Conservation (phyloP, 2,797 vertebrate genomes). For the Catamblyrhynchus diadema region DNA sequence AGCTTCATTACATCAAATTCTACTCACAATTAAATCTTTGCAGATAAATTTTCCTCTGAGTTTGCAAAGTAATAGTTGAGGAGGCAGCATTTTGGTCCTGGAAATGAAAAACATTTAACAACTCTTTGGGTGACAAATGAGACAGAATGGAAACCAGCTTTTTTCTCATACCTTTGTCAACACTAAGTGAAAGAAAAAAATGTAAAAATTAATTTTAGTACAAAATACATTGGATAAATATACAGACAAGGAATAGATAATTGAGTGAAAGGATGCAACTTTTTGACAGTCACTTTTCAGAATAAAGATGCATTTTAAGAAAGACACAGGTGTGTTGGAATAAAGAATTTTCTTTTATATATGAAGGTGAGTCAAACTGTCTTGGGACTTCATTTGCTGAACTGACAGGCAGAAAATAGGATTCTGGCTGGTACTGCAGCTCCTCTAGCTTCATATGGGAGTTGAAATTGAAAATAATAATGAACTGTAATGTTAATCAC, state of each 20-base stretch:
- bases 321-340: not conserved
- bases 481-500: constrained; percentile 51
- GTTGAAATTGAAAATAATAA: constrained; percentile 47
- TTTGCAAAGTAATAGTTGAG: not conserved
- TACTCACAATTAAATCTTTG: constrained; percentile 34
- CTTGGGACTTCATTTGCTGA: constrained; percentile 47
- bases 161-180: not conserved
- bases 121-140: not conserved
- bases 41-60: constrained; percentile 29
- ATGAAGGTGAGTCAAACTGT: constrained; percentile 22
- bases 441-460: constrained; percentile 23
- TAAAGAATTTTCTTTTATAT: constrained; percentile 7
- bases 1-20: constrained; percentile 41
- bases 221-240: not conserved
- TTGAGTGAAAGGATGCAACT: not conserved
- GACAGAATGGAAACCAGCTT: not conserved
- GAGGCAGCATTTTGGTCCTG: not conserved
- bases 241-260: not conserved
- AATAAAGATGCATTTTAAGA: constrained; percentile 24
- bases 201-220: not conserved
- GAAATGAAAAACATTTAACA: not conserved
- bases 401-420: constrained; percentile 52
- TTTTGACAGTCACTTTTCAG: not conserved
- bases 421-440: constrained; percentile 6
- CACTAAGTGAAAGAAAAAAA: not conserved